Percentiles rank a stretch among this genome's conserved stretches.
These are phyloP conservation scores for Rhaphigaster nebulosa DNA, from an alignment of 2,888 invertebrate species.

Conservation along the genomic window DNA sequence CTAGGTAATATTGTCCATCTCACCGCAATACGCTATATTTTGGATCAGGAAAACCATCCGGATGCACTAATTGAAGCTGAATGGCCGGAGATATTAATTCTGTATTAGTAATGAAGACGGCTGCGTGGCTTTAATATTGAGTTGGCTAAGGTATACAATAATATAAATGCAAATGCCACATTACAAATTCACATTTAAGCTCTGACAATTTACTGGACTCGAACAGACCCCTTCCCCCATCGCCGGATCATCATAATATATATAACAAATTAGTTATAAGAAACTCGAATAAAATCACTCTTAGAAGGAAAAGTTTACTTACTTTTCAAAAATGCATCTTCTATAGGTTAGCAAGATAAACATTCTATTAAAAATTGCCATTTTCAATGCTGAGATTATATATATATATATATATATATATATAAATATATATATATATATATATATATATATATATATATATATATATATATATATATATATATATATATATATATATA, in stretches of 20 bases:
- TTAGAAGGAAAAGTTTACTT: too few species aligned
- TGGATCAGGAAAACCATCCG: not conserved
- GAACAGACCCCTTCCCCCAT: not conserved
- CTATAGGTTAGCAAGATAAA: too few species aligned
- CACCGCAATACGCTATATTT: not conserved
- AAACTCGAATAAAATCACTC: too few species aligned
- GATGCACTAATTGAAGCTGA: not conserved
- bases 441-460: too few species aligned
- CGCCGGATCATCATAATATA: not conserved
- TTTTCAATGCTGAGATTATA: too few species aligned
- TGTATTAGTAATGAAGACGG: constrained; percentile 14
- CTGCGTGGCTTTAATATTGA: constrained; percentile 1
- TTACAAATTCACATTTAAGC: constrained; percentile 14
- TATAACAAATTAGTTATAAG: not conserved
- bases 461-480: too few species aligned
- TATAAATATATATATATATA: too few species aligned
- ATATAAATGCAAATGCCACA: constrained; percentile 1
- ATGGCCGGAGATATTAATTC: not conserved
- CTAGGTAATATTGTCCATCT: not conserved
- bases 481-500: too few species aligned
- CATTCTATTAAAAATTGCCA: too few species aligned
- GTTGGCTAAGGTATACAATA: constrained; percentile 14
- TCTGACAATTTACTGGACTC: not conserved
- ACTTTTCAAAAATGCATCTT: too few species aligned
- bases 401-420: too few species aligned